These are phyloP conservation scores for Triplophysa rosa DNA, from an alignment of 2,113 vertebrate genomes.

Conservation along the genomic window DNA sequence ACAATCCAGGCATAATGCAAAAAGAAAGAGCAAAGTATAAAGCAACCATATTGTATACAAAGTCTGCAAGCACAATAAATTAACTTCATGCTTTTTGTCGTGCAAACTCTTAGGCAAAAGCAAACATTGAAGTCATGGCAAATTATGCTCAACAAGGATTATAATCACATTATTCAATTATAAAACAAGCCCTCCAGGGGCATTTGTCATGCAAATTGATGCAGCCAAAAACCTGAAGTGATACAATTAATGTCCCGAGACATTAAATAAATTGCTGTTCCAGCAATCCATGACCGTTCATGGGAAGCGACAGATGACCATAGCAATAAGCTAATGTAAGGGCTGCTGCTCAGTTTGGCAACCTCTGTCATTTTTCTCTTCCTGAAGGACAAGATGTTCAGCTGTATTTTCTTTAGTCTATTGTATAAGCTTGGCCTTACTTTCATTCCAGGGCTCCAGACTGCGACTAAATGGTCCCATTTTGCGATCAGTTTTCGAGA, in stretches of 20 bases:
- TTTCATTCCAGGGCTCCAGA: background rate
- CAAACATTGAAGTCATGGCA: constrained; percentile 6
- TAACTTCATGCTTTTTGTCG: background rate
- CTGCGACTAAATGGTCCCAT: too few relatives aligned
- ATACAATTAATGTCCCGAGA: constrained; percentile 39
- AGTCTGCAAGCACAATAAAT: background rate
- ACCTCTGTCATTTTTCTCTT: constrained; percentile 12
- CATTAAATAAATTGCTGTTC: constrained; percentile 44
- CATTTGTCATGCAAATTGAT: constrained; percentile 32
- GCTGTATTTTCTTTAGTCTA: background rate
- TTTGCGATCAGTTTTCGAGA: too few relatives aligned
- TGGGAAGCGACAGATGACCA: constrained; percentile 40
- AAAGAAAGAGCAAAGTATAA: background rate
- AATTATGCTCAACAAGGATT: constrained; percentile 30
- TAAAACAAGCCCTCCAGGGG: background rate
- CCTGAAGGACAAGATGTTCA: constrained; percentile 4
- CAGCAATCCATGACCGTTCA: constrained; percentile 29
- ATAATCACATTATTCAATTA: constrained; percentile 32
- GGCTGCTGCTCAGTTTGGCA: constrained; percentile 11
- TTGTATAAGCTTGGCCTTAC: background rate
- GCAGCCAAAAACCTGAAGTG: constrained; percentile 28
- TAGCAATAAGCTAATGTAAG: constrained; percentile 45
- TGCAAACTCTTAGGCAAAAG: constrained; percentile 13
- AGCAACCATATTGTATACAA: background rate
- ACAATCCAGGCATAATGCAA: background rate